Percentiles rank a stretch among this genome's conserved stretches.
phyloP scores from a whole-genome alignment of 2,888 invertebrate species.

The Drosophila subquinaria region DNA sequence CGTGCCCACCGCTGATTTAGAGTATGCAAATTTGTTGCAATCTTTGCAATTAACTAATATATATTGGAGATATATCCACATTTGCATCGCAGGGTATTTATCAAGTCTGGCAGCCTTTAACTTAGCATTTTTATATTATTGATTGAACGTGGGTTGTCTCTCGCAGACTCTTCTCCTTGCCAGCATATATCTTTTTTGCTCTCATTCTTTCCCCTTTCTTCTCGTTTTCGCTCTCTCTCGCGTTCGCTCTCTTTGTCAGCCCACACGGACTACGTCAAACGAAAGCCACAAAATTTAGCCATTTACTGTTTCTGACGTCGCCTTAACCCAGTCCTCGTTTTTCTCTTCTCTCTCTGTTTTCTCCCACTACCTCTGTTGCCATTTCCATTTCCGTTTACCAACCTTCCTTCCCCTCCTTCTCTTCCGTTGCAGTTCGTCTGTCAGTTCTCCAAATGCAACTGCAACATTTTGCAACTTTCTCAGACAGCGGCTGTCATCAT shows the following conservation, averaged over 20 bases:
- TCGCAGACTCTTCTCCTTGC: conserved; percentile 21
- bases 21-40: too few relatives aligned
- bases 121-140: conserved; percentile 29
- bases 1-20: too few relatives aligned
- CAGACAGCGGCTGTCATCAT: conserved; percentile 69
- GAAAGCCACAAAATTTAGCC: conserved; percentile 70
- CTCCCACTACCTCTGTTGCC: conserved; percentile 14
- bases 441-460: conserved; percentile 37
- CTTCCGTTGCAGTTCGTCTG: conserved; percentile 7
- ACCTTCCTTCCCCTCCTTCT: conserved; percentile 15
- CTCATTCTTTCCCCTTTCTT: neutral
- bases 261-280: conserved; percentile 61
- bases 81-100: conserved; percentile 27
- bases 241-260: conserved; percentile 23
- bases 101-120: neutral
- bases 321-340: conserved; percentile 32
- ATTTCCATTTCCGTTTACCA: conserved; percentile 11
- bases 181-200: conserved; percentile 6
- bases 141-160: conserved; percentile 57
- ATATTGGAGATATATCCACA: neutral
- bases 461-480: conserved; percentile 74
- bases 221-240: conserved; percentile 9
- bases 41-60: neutral
- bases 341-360: conserved; percentile 2
- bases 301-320: conserved; percentile 69